Base-by-base conservation (phyloP, 2,113 vertebrate genomes). In the Sclerurus mexicanus region DNA sequence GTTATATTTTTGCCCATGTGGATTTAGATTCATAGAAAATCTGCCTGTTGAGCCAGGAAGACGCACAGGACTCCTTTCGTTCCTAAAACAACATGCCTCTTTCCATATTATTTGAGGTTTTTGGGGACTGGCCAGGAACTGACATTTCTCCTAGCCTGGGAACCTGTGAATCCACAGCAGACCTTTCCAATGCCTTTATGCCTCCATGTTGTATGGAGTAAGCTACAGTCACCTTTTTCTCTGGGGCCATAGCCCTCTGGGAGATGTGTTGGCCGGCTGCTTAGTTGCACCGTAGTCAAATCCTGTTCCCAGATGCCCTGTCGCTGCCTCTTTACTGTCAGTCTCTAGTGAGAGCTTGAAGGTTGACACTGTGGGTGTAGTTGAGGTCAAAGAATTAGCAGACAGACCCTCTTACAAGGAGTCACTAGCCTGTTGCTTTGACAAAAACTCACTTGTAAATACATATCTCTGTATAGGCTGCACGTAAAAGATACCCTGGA, bases 381-480 rank as follows among this genome's bases (percentile, higher is more conserved):
- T 37, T 84, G 52, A 69, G 40, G 69, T 92, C 71, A 60, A 66
- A 80, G 42, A 69, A 88, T 56, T 50, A 73, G n/a, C 5, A 86
- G 60, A 64, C 25, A 58, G 46, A 64, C 53, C 8, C 12, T 82
- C 63, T 64, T 60, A 24, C 30, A 30, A 39, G 42, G 33, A 85
- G 42, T 84, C 62, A 66, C 25, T 62, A 73, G 39, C 86, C 37
- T 91, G 77, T 77, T 93, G 85, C 71, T 64, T 83, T 92, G 87
- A 89, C 63, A 94, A 85, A 94, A 94, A 24, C 60, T 74, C 75
- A 28, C 50, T 93, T 87, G 55, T 82, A 87, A 87, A 74, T 79
- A 83, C 39, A 5, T 78, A 40, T 79, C 30, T 96, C 53, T 81
- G 3, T 93, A 68, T 76, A 91, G 59, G 55, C 86, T 64, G 58